Base-by-base conservation (phyloP, 1,140 invertebrate genomes). In the Oreohelix idahoensis region DNA sequence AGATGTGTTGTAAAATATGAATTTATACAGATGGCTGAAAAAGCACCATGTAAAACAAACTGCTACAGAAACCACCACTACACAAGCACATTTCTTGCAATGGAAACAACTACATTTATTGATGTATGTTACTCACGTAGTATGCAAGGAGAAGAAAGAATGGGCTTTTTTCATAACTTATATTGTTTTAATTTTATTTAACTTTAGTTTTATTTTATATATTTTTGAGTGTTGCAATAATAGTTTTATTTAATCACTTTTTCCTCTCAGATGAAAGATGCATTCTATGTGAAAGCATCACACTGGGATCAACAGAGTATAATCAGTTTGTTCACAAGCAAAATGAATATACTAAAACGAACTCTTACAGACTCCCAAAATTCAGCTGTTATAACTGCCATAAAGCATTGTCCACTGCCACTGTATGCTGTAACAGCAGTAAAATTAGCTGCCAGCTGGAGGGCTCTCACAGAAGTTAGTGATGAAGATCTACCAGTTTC, bases 181-280 rank as follows among this genome's bases (percentile, higher is more conserved):
- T n/a, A n/a, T n/a, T n/a, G n/a, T n/a, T n/a, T n/a, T n/a, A n/a
- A n/a, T n/a, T n/a, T n/a, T n/a, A n/a, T n/a, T n/a, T n/a, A n/a
- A n/a, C n/a, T n/a, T n/a, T n/a, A n/a, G n/a, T n/a, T n/a, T n/a
- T n/a, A n/a, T n/a, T n/a, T n/a, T n/a, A n/a, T n/a, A n/a, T n/a
- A 45, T 45, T 45, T 15, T 8, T 45, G 42, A 5, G 15, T 45
- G 15, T 45, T 45, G 42, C 15, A 45, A 45, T 15, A 45, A 45
- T 15, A 45, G 10, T 58, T 58, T 20, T 58, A 20, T 58, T 2
- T 58, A 23, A 49, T n/a, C 71, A 66, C n/a, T 26, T 29, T 49
- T 53, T 81, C 15, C 5, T 42, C 15, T 35, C 63, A 84, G 83
- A 79, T 84, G 66, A 63, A 69, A 49, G 77, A 80, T 80, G 77